Conservation (phyloP, 2,888 invertebrate genomes). For the Chymomyza amoena region DNA sequence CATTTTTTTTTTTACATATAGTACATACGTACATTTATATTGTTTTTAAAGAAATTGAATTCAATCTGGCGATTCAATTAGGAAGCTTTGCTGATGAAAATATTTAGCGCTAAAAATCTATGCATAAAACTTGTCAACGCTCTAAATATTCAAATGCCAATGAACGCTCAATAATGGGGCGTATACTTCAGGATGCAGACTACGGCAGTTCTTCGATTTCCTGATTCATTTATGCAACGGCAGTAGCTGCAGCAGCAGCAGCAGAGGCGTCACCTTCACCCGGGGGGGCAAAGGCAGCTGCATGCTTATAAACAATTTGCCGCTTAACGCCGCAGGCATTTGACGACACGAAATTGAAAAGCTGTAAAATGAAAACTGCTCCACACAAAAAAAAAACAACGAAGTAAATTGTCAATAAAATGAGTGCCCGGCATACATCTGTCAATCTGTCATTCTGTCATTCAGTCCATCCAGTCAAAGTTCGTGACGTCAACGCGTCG, state of each 20-base stretch:
- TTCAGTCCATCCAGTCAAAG: conserved; percentile 64
- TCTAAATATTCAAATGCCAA: not conserved
- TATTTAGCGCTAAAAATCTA: conserved; percentile 34
- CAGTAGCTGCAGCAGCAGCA: conserved; percentile 27
- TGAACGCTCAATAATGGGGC: not conserved
- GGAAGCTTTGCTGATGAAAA: conserved; percentile 69
- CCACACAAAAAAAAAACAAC: conserved; percentile 16
- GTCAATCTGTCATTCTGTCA: conserved; percentile 17
- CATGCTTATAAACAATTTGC: conserved; percentile 68
- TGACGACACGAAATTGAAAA: conserved; percentile 57
- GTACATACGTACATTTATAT: too few species aligned
- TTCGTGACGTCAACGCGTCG: conserved; percentile 46
- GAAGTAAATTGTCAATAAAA: conserved; percentile 68
- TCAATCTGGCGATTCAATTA: conserved; percentile 54
- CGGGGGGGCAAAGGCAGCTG: conserved; percentile 32
- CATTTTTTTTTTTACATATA: too few species aligned
- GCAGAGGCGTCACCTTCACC: too few species aligned
- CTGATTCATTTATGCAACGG: conserved; percentile 70
- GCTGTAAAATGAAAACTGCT: conserved; percentile 18
- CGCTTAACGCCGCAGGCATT: conserved; percentile 46
- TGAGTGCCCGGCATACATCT: conserved; percentile 40
- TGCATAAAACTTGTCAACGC: conserved; percentile 38
- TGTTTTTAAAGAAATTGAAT: conserved; percentile 12
- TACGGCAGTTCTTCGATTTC: conserved; percentile 58
- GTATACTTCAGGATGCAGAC: conserved; percentile 6